Evolutionary conservation across 2,888 invertebrate genomes (phyloP), one percentile per base, ranked within the genome.

Genomic region (Orthosia gracilis): DNA sequence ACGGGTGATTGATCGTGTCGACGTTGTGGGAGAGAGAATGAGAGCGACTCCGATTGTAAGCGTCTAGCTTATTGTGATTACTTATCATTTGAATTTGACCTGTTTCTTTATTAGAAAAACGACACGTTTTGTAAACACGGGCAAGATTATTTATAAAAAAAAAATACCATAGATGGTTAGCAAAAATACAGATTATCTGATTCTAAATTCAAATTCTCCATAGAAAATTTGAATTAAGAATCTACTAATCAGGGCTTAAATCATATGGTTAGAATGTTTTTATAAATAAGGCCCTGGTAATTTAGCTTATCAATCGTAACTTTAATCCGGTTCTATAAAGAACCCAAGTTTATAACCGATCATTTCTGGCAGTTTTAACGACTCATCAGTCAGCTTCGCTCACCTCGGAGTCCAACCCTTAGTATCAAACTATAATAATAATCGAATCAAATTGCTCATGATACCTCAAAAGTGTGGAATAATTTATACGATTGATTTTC

Each of bases 1-100:
- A 58, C 76, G 76, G 71, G 75, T 84, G 86, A 87, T 87, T 76
- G 86, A 87, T 87, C 76, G 76, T 69, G 82, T 84, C 62, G 76
- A 63, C 61, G 66, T 62, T 70, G 79, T 79, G 66, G 59, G 86
- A 78, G 62, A 21, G 63, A 26, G 61, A 62, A 45, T 63, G 68
- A 72, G 40, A 67, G 55, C 78, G 77, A 85, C 71, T 81, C 69
- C 79, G 69, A 80, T 80, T 67, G 47, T 75, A 73, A 67, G 52
- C 70, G 68, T 57, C 55, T 12, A 21, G 62, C 70, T 67, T 75
- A 70, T 66, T 72, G 50, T 69, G 64, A 80, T 73, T 63, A 69
- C 82, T 76, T 69, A 76, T 61, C 68, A 65, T 64, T 78, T 73
- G 64, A 63, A 75, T 73, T 57, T 71, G 57, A 45, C 65, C 26